These are phyloP conservation scores for Procavia capensis DNA, from an alignment of 2,113 vertebrate genomes.

Conservation along the genomic window DNA sequence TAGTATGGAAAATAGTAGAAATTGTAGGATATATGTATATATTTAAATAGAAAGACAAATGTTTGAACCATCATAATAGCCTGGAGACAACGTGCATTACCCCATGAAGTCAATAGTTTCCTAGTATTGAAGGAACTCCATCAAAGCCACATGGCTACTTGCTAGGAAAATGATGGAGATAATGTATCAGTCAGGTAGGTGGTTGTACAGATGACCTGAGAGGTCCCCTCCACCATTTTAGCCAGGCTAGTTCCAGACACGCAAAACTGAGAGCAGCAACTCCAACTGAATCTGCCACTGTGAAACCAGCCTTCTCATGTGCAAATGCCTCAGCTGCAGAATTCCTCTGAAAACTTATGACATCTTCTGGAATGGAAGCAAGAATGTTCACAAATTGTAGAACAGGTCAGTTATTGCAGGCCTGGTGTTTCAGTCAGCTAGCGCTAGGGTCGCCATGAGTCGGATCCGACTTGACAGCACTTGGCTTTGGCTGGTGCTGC, in stretches of 20 bases:
- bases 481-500: too few relatives aligned
- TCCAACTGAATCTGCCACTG: neutral
- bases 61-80: neutral
- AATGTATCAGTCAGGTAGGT: neutral
- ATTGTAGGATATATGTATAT: neutral
- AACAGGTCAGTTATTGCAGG: neutral
- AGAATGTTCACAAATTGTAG: neutral
- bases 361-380: neutral
- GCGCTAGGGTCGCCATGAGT: too few relatives aligned
- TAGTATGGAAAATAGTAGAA: neutral
- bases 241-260: neutral
- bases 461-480: too few relatives aligned
- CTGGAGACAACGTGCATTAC: neutral
- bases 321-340: neutral
- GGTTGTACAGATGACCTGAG: neutral
- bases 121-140: neutral
- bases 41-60: neutral
- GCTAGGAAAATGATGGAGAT: neutral
- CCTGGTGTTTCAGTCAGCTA: too few relatives aligned
- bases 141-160: neutral
- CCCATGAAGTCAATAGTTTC: neutral
- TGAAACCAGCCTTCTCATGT: neutral
- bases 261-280: neutral
- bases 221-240: neutral
- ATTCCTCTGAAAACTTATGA: neutral